Percentiles rank a stretch among this genome's conserved stretches.
These are phyloP conservation scores for Petroica traversi DNA, from an alignment of 2,113 vertebrate genomes.

Conservation along the genomic window DNA sequence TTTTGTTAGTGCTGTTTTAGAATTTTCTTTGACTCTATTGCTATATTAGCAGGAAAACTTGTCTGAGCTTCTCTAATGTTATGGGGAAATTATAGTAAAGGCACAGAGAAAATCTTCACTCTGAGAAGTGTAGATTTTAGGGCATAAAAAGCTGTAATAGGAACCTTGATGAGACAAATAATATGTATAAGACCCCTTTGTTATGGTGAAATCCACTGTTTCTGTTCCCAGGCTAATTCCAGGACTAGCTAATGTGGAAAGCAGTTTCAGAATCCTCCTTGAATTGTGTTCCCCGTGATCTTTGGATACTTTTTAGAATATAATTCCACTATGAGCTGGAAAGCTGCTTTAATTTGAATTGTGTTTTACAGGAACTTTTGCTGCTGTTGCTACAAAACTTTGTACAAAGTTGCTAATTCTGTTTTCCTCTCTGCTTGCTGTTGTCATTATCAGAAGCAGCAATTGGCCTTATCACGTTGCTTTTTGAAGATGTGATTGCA, in stretches of 20 bases:
- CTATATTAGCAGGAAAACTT: neutral
- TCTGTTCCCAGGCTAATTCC: neutral
- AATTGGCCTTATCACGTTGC: neutral
- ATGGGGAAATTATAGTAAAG: neutral
- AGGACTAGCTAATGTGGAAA: neutral
- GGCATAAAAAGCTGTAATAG: neutral
- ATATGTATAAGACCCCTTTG: neutral
- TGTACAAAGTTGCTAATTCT: neutral
- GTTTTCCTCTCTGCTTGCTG: neutral
- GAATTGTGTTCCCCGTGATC: neutral
- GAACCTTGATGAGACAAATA: neutral
- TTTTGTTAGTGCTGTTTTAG: neutral
- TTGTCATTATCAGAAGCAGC: neutral
- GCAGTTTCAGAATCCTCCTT: neutral
- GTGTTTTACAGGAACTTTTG: neutral
- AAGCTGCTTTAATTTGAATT: neutral
- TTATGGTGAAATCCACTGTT: neutral
- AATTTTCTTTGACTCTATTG: constrained; percentile 10
- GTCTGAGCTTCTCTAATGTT: neutral
- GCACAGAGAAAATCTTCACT: neutral
- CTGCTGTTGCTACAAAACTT: neutral
- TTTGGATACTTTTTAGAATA: neutral
- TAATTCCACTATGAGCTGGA: neutral
- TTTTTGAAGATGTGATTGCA: neutral
- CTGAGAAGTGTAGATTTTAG: neutral